These are phyloP conservation scores for Oncopodura yosiiana DNA, from an alignment of 1,140 invertebrate genomes.

Conservation along the genomic window DNA sequence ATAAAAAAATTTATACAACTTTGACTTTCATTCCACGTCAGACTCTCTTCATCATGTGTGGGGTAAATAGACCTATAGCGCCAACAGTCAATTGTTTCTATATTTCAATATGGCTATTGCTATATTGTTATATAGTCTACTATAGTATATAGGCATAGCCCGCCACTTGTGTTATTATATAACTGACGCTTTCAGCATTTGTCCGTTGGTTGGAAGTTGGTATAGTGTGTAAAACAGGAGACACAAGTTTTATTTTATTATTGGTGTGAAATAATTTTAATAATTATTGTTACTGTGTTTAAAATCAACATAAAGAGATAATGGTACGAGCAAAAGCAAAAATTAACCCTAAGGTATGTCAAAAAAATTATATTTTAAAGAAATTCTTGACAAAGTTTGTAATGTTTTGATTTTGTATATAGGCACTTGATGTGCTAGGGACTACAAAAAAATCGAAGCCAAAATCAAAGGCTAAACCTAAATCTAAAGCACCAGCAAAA, in stretches of 20 bases:
- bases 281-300: not conserved
- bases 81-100: no score
- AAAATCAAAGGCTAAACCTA: not conserved
- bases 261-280: not conserved
- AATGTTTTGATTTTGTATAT: not conserved
- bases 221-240: no score
- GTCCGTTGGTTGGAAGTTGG: not conserved
- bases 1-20: no score
- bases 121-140: no score
- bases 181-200: not conserved
- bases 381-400: not conserved
- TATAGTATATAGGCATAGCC: no score
- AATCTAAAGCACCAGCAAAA: not conserved
- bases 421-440: conserved; percentile 18
- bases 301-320: not conserved
- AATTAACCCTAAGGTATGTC: conserved; percentile 21
- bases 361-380: not conserved
- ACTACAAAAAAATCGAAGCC: conserved; percentile 15
- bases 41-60: no score
- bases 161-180: no score
- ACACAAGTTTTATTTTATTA: not conserved
- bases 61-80: no score
- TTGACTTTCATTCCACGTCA: no score
- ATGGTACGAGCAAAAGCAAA: conserved; percentile 26
- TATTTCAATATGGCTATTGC: no score